A percentile compares a stretch with the other conserved stretches of the same genome.
These are phyloP conservation scores for Lethrus apterus DNA, from an alignment of 1,140 invertebrate genomes.

Conservation along the genomic window DNA sequence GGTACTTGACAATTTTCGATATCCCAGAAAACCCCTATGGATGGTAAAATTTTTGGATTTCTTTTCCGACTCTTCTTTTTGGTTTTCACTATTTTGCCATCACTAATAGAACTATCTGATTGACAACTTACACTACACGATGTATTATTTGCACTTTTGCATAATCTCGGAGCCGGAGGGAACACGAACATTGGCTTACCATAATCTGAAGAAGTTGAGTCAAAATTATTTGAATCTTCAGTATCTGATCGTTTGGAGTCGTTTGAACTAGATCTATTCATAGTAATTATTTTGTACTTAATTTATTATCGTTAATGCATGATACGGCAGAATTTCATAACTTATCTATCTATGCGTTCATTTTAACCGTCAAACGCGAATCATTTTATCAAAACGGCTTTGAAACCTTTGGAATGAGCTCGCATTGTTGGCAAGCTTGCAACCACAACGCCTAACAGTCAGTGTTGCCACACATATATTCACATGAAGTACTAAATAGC, in stretches of 20 bases:
- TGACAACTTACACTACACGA: constrained; percentile 20
- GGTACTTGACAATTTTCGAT: constrained; percentile 87
- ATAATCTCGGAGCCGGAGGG: constrained; percentile 24
- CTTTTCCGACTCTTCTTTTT: constrained; percentile 16
- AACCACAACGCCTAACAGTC: too few species aligned
- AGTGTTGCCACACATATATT: too few species aligned
- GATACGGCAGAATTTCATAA: too few species aligned
- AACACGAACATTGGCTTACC: constrained; percentile 18
- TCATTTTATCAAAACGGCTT: too few species aligned
- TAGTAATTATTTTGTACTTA: too few species aligned
- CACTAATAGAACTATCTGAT: constrained; percentile 30
- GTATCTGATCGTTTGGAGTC: constrained; percentile 15
- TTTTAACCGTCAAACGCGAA: too few species aligned
- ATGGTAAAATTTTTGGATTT: constrained; percentile 46
- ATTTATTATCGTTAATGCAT: too few species aligned
- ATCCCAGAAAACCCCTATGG: constrained; percentile 89
- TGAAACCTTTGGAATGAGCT: too few species aligned
- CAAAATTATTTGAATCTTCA: constrained; percentile 2
- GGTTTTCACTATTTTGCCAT: constrained; percentile 16
- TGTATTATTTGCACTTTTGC: constrained; percentile 28
- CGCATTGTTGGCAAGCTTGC: too few species aligned
- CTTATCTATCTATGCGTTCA: too few species aligned
- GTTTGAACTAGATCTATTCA: constrained; percentile 8
- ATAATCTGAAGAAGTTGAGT: constrained; percentile 12
- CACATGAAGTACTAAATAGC: too few species aligned